Evolutionary conservation across 2,113 vertebrate genomes (phyloP).

Genomic region (Leptodactylus fuscus): DNA sequence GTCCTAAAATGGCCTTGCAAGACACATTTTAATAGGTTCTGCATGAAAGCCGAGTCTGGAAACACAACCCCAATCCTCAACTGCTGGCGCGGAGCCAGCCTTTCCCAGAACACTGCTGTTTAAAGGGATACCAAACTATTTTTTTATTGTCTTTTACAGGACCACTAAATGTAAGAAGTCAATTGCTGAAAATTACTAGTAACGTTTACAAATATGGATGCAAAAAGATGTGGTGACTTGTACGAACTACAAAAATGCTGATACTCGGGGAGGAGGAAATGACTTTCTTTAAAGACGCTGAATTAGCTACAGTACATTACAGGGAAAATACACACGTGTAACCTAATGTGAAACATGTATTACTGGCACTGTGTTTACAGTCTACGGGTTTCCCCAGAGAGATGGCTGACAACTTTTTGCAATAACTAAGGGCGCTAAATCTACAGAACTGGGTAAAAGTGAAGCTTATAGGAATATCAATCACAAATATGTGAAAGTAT

Average conservation of each 20-base stretch:
- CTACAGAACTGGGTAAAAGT: neutral
- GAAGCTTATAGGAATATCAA: neutral
- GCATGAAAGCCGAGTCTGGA: conserved; percentile 51
- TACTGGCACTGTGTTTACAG: neutral
- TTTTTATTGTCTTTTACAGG: conserved; percentile 9
- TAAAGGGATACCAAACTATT: conserved; percentile 42
- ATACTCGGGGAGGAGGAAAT: neutral
- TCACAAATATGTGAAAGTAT: too few species aligned
- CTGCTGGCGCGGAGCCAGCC: conserved; percentile 1
- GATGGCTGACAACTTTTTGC: neutral
- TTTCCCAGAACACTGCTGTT: conserved; percentile 36
- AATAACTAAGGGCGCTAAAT: neutral
- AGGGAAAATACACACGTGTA: conserved; percentile 3
- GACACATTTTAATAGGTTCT: conserved; percentile 53
- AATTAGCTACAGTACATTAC: neutral
- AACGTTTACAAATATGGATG: neutral
- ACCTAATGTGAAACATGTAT: neutral
- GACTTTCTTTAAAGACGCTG: neutral
- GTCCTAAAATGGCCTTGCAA: conserved; percentile 50
- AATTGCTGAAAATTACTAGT: neutral
- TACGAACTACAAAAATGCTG: neutral
- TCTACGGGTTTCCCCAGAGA: neutral
- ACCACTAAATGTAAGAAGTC: neutral
- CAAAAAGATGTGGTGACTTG: neutral
- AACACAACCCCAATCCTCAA: conserved; percentile 53